phyloP scores from a whole-genome alignment of 2,113 vertebrate genomes.

The Trochalopteron elliotii region DNA sequence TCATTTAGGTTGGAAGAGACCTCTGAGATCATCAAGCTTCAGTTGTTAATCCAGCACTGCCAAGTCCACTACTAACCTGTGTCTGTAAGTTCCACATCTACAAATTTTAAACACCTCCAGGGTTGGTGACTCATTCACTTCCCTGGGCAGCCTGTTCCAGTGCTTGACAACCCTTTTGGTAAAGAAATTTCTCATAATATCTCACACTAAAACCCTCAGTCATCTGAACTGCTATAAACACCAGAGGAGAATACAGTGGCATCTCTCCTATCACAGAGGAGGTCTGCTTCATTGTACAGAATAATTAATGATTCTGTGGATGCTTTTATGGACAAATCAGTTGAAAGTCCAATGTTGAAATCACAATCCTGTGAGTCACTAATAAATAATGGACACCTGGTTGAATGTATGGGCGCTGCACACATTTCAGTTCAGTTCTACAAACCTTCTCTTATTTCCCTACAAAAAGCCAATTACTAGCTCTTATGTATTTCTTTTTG shows the following conservation, averaged over 20 bases:
- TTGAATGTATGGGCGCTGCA: neutral
- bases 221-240: neutral
- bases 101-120: neutral
- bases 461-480: neutral
- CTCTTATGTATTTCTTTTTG: neutral
- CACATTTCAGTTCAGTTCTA: neutral
- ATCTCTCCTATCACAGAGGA: neutral
- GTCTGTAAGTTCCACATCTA: neutral
- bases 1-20: neutral
- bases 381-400: neutral
- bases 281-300: neutral
- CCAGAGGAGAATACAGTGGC: neutral
- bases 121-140: neutral
- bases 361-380: neutral
- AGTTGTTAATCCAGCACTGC: neutral
- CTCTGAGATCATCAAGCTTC: neutral
- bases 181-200: neutral
- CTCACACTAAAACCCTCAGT: neutral
- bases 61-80: neutral
- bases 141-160: neutral
- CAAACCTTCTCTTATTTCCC: neutral
- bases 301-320: neutral
- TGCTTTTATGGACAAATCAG: neutral
- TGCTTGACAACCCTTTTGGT: neutral
- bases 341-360: neutral